phyloP scores from a whole-genome alignment of 2,797 vertebrate genomes.

The Glossophaga mutica region DNA sequence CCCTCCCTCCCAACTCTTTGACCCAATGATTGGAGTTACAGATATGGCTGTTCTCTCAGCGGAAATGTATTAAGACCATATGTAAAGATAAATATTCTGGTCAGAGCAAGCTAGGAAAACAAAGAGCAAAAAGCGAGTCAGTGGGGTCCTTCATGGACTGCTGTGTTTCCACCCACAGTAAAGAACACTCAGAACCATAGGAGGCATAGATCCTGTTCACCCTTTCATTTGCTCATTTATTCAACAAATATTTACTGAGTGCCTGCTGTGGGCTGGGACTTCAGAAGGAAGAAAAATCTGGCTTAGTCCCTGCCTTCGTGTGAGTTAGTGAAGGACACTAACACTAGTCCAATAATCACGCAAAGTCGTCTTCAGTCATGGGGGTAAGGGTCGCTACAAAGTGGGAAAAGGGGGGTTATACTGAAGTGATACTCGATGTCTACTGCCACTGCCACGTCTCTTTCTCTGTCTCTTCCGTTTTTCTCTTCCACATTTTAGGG shows the following conservation, averaged over 20 bases:
- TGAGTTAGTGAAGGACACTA: conserved; percentile 8
- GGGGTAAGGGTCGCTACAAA: not conserved
- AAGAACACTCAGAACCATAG: conserved; percentile 54
- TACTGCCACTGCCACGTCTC: not conserved
- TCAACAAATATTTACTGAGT: conserved; percentile 72
- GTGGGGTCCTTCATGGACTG: not conserved
- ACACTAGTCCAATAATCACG: not conserved
- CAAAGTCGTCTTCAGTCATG: not conserved
- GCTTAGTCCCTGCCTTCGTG: not conserved
- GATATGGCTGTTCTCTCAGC: conserved; percentile 42
- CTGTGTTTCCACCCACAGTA: conserved; percentile 60
- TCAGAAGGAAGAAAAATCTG: conserved; percentile 51
- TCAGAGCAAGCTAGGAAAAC: conserved; percentile 53
- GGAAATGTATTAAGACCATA: conserved; percentile 67
- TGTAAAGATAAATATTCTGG: conserved; percentile 67
- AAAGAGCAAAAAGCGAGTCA: conserved; percentile 40
- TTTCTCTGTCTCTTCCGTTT: not conserved
- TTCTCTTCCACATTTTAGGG: not conserved
- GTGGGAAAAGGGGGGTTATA: not conserved
- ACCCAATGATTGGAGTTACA: conserved; percentile 38
- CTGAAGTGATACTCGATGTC: not conserved
- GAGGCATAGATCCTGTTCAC: not conserved
- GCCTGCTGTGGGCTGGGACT: conserved; percentile 59
- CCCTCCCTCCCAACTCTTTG: not conserved
- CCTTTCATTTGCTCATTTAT: conserved; percentile 65